Evolutionary conservation across 2,113 vertebrate genomes (phyloP).

Genomic region (Dasypus novemcinctus): DNA sequence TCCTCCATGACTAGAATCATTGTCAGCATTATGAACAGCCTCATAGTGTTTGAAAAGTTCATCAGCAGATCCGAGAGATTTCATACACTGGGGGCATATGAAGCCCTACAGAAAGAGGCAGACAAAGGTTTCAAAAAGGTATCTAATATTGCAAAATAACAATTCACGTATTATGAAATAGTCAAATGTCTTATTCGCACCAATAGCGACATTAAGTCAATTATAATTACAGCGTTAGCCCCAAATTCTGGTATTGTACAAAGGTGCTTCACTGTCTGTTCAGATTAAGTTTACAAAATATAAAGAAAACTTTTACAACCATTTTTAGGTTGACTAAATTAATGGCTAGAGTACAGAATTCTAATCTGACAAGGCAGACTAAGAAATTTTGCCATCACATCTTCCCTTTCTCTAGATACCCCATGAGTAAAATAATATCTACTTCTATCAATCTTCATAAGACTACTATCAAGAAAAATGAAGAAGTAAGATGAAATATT

Average conservation of each 20-base stretch:
- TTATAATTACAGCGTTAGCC: neutral
- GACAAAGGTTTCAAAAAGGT: slow-evolving; percentile 19
- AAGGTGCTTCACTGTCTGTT: neutral
- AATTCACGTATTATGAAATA: slow-evolving; percentile 39
- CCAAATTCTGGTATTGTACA: slow-evolving; percentile 13
- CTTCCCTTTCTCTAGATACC: neutral
- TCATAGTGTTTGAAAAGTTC: slow-evolving; percentile 99
- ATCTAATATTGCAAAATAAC: slow-evolving; percentile 3
- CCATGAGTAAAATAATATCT: slow-evolving; percentile 20
- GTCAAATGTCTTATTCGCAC: neutral
- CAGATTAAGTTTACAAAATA: slow-evolving; percentile 10
- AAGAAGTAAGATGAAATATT: neutral
- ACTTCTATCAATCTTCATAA: neutral
- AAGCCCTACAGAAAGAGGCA: slow-evolving; percentile 89
- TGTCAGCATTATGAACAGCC: slow-evolving; percentile 93
- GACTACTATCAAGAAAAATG: neutral
- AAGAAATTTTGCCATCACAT: neutral
- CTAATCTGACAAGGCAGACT: neutral
- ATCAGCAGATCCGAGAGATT: slow-evolving; percentile 97
- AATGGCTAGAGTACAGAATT: slow-evolving; percentile 31
- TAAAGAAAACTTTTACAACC: slow-evolving; percentile 1
- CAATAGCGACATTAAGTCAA: neutral
- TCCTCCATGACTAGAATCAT: slow-evolving; percentile 86
- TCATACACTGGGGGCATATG: slow-evolving; percentile 99
- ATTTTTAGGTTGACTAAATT: slow-evolving; percentile 43